These are phyloP conservation scores for Epinotia ramella DNA, from an alignment of 2,888 invertebrate genomes.

Conservation along the genomic window DNA sequence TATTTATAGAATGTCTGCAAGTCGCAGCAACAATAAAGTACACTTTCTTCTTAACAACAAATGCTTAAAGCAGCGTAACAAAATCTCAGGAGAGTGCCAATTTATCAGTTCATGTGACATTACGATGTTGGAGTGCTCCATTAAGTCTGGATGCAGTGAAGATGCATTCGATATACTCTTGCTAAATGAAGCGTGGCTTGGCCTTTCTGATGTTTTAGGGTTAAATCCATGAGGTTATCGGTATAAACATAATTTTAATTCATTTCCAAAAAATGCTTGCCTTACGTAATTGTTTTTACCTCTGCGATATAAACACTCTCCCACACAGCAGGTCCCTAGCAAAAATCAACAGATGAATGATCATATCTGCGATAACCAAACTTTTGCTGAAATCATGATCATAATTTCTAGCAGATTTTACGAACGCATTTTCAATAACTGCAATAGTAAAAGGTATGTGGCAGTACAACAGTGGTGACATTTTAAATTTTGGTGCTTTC, in stretches of 20 bases:
- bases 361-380: background rate
- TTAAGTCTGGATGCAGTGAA: conserved; percentile 54
- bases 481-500: too few species aligned
- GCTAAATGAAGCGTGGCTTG: conserved; percentile 83
- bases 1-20: background rate
- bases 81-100: conserved; percentile 53
- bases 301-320: background rate
- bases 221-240: background rate
- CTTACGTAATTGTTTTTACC: background rate
- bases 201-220: conserved; percentile 62
- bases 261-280: background rate
- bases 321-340: background rate
- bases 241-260: background rate
- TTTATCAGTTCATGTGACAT: conserved; percentile 57
- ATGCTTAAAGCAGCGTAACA: conserved; percentile 40
- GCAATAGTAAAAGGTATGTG: too few species aligned
- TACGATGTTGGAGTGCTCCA: conserved; percentile 57
- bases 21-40: conserved; percentile 10
- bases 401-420: too few species aligned
- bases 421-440: too few species aligned
- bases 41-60: conserved; percentile 28
- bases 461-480: too few species aligned
- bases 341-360: background rate
- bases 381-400: background rate
- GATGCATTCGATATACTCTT: conserved; percentile 82